Conservation (phyloP, 2,113 vertebrate species). For the Odontophorus gujanensis region DNA sequence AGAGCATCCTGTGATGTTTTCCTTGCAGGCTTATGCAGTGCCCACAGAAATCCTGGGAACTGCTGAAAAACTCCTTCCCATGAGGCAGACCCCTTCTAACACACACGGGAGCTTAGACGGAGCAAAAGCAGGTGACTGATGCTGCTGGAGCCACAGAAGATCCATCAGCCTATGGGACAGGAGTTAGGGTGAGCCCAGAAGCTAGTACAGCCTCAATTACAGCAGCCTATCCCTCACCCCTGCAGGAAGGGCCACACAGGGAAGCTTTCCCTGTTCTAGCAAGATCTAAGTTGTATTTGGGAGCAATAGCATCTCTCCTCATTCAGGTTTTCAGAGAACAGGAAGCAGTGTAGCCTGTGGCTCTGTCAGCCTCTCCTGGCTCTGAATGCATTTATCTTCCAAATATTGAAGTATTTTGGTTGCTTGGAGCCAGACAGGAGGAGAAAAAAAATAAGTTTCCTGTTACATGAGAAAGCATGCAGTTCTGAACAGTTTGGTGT, state of each 20-base stretch:
- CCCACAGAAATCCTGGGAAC: background rate
- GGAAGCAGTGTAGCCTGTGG: background rate
- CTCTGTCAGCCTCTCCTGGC: background rate
- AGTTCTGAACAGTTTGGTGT: background rate
- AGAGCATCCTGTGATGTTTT: background rate
- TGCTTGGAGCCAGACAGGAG: background rate
- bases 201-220: background rate
- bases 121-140: background rate
- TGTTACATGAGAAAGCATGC: fast-evolving
- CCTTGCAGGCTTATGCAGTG: background rate
- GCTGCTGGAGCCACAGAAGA: background rate
- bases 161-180: background rate
- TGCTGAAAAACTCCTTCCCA: background rate
- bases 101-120: background rate
- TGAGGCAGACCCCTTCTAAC: background rate
- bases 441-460: background rate
- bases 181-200: background rate
- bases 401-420: background rate
- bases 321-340: background rate
- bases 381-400: background rate
- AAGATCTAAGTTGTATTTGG: background rate
- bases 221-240: background rate
- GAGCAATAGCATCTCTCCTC: background rate
- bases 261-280: background rate
- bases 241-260: fast-evolving